These are phyloP conservation scores for Protodeltote pygarga DNA, from an alignment of 2,888 invertebrate species.

Conservation along the genomic window DNA sequence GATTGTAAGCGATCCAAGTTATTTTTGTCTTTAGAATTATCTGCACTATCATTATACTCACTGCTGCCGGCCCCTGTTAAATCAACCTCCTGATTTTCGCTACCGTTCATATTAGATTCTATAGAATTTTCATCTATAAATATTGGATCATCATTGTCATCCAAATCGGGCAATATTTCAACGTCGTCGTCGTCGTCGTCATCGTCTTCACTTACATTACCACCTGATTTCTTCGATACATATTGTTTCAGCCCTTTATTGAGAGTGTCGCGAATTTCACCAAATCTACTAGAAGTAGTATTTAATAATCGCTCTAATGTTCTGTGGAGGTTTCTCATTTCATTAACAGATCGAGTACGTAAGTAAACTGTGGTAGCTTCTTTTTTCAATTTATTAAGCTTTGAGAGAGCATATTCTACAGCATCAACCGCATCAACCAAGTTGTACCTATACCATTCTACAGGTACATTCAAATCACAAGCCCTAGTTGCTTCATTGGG, in stretches of 20 bases:
- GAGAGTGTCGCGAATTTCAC: constrained; percentile 85
- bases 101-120: constrained; percentile 68
- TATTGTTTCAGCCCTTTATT: constrained; percentile 85
- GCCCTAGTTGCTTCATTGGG: constrained; percentile 49
- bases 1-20: too few relatives aligned
- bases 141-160: constrained; percentile 78
- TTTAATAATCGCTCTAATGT: constrained; percentile 84
- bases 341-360: constrained; percentile 77
- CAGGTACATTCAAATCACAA: constrained; percentile 73
- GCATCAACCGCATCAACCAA: constrained; percentile 86
- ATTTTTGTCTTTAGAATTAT: constrained; percentile 58
- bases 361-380: constrained; percentile 77
- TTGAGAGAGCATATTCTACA: constrained; percentile 84
- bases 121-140: constrained; percentile 83
- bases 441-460: constrained; percentile 88
- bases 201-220: constrained; percentile 59
- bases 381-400: constrained; percentile 83
- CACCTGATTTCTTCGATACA: constrained; percentile 67
- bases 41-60: constrained; percentile 82
- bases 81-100: constrained; percentile 72
- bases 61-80: constrained; percentile 74
- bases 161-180: constrained; percentile 72
- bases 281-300: constrained; percentile 84
- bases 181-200: constrained; percentile 79
- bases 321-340: constrained; percentile 85